Evolutionary conservation across 1,140 invertebrate species (phyloP).

Genomic region (Heliconius eleuchia): DNA sequence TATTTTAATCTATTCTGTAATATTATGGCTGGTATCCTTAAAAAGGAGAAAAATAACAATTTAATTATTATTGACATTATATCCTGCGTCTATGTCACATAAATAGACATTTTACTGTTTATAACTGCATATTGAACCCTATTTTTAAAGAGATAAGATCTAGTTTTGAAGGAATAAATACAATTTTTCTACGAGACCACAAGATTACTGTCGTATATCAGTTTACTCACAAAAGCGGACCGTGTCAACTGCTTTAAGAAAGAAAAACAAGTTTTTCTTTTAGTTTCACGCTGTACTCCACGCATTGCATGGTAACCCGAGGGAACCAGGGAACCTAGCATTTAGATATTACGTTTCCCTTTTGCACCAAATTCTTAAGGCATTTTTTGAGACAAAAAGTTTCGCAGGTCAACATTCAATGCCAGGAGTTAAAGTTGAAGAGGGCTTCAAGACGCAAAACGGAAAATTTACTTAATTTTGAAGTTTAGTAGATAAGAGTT

Average conservation of each 20-base stretch:
- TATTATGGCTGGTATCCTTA: no score
- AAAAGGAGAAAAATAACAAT: neutral
- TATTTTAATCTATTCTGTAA: no score
- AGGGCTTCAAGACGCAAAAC: no score
- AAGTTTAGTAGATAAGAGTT: neutral
- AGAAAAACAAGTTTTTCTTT: neutral
- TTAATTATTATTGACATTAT: constrained; percentile 1
- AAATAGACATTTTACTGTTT: neutral
- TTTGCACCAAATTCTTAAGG: no score
- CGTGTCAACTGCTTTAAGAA: constrained; percentile 20
- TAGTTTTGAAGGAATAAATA: no score
- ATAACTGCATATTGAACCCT: neutral
- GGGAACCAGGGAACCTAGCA: neutral
- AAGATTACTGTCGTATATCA: constrained; percentile 9
- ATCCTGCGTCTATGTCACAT: neutral
- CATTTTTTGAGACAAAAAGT: no score
- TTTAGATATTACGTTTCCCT: neutral
- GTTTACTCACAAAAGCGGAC: constrained; percentile 12
- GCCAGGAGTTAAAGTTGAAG: no score
- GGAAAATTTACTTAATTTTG: neutral
- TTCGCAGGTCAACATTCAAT: no score
- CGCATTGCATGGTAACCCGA: neutral
- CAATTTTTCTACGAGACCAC: neutral
- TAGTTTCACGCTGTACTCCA: neutral
- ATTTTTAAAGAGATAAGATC: no score